Conservation (phyloP, 2,113 vertebrate genomes). For the Xerus inauris region DNA sequence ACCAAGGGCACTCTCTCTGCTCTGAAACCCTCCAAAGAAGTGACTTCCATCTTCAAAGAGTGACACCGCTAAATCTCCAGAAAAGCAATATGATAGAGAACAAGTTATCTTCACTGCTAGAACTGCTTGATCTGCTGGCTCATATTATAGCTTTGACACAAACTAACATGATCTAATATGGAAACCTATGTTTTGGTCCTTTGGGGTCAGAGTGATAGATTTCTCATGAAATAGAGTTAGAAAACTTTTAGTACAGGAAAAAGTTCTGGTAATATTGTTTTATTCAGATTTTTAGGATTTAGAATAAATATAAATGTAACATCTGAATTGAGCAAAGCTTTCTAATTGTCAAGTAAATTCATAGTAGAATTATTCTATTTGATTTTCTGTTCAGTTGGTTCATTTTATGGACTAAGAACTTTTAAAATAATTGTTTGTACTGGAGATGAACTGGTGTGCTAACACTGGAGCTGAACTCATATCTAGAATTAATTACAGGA, state of each 20-base stretch:
- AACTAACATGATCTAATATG: not conserved
- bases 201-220: not conserved
- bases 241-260: not conserved
- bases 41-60: not conserved
- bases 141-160: not conserved
- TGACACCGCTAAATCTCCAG: not conserved
- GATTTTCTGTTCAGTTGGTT: constrained; percentile 8
- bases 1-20: not conserved
- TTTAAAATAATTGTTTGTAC: constrained; percentile 51
- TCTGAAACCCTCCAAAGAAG: not conserved
- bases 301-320: constrained; percentile 12
- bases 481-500: constrained; percentile 42
- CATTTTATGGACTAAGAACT: constrained; percentile 12
- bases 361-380: not conserved
- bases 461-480: constrained; percentile 7
- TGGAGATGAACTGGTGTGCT: not conserved
- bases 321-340: not conserved
- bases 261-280: not conserved
- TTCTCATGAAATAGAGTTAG: not conserved
- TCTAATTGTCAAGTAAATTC: not conserved
- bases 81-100: not conserved
- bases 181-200: not conserved
- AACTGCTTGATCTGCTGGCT: not conserved
- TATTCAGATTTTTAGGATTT: constrained; percentile 36
- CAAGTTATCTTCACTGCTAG: not conserved